phyloP scores from a whole-genome alignment of 1,140 invertebrate genomes.

The Antheraea pernyi region DNA sequence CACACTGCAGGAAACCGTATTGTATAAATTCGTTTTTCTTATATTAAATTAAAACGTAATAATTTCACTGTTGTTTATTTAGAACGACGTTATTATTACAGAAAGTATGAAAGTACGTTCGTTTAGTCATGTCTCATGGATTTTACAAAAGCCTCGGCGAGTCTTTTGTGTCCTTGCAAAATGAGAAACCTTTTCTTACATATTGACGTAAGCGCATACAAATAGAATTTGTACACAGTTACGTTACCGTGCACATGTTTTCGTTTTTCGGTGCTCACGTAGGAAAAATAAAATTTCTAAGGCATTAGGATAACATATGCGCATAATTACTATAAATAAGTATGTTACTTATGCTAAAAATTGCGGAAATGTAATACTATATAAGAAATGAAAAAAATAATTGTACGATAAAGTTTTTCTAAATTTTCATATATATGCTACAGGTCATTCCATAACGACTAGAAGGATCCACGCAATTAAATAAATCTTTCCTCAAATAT shows the following conservation, averaged over 20 bases:
- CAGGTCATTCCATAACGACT: not conserved
- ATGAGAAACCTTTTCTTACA: not conserved
- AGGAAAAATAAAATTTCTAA: not conserved
- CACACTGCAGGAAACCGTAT: too few relatives aligned
- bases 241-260: not conserved
- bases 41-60: not conserved
- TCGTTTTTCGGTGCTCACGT: not conserved
- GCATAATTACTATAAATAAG: not conserved
- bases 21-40: too few relatives aligned
- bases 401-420: not conserved
- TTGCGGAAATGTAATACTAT: too few relatives aligned
- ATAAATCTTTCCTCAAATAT: not conserved
- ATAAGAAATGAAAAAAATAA: too few relatives aligned
- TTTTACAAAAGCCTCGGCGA: not conserved
- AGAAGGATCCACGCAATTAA: not conserved
- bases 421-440: not conserved
- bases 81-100: not conserved
- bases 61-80: not conserved
- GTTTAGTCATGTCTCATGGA: not conserved
- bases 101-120: not conserved
- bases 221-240: constrained; percentile 2
- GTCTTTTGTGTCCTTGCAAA: constrained; percentile 1
- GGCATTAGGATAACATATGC: not conserved
- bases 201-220: not conserved
- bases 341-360: too few relatives aligned